phyloP scores from a whole-genome alignment of 2,797 vertebrate genomes.

The Tragelaphus oryx region DNA sequence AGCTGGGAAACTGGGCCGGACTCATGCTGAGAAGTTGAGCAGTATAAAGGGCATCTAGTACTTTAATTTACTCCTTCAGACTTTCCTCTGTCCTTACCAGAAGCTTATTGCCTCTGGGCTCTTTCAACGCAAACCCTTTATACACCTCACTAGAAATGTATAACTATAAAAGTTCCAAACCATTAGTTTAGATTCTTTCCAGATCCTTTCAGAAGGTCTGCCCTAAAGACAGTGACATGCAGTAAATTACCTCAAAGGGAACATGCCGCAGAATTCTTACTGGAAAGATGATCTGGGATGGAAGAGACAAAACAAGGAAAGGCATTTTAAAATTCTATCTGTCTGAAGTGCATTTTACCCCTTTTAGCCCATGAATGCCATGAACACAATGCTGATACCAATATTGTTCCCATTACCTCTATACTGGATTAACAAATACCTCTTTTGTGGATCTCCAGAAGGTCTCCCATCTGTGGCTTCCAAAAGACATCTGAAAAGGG shows the following conservation, averaged over 20 bases:
- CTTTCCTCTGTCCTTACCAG: conserved; percentile 69
- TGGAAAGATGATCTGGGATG: conserved; percentile 35
- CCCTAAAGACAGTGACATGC: conserved; percentile 56
- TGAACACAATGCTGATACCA: background rate
- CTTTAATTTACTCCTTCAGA: conserved; percentile 75
- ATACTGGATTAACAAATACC: background rate
- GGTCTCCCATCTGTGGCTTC: background rate
- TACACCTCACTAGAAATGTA: conserved; percentile 68
- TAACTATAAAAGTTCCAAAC: conserved; percentile 68
- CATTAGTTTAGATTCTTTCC: conserved; percentile 70
- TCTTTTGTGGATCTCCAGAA: background rate
- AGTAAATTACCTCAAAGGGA: conserved; percentile 58
- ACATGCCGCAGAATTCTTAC: conserved; percentile 46
- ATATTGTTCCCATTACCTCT: background rate
- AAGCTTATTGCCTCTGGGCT: conserved; percentile 70
- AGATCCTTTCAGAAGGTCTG: conserved; percentile 53
- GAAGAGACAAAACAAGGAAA: conserved; percentile 2
- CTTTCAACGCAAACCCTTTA: conserved; percentile 77
- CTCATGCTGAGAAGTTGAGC: conserved; percentile 58
- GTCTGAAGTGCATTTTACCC: background rate
- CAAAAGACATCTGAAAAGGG: conserved; percentile 14
- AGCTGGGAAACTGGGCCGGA: conserved; percentile 63
- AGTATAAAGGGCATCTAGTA: conserved; percentile 68
- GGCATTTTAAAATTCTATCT: background rate
- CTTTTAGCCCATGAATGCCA: background rate